Percentiles rank a stretch among this genome's conserved stretches.
Evolutionary conservation across 2,888 invertebrate species (phyloP).

Genomic region (Frankliniella intonsa): DNA sequence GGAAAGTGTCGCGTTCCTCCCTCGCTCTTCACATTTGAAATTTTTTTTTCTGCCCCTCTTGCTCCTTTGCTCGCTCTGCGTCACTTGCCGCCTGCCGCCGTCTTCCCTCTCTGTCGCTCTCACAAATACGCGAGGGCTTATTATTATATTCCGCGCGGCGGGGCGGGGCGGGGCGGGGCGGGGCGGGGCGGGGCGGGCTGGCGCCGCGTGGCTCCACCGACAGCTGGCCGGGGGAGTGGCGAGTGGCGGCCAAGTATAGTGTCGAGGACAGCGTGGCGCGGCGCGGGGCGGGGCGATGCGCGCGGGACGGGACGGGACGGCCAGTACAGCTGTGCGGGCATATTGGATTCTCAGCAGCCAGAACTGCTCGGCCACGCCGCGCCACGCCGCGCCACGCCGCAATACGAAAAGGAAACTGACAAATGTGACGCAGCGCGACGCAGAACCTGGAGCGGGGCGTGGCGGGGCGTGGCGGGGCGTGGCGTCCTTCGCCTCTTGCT

Average conservation of each 20-base stretch:
- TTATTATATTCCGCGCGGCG: constrained; percentile 41
- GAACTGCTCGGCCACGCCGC: too few relatives aligned
- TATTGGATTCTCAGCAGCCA: constrained; percentile 29
- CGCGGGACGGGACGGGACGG: constrained; percentile 43
- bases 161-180: not conserved
- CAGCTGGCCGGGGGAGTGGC: constrained; percentile 29
- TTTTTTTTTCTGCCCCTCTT: not conserved
- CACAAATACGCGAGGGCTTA: not conserved
- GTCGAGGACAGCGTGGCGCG: constrained; percentile 31
- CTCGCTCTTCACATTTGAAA: not conserved
- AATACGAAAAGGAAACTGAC: constrained; percentile 20
- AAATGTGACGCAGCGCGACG: not conserved
- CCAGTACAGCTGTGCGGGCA: constrained; percentile 37
- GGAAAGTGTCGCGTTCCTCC: constrained; percentile 10
- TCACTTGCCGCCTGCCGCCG: too few relatives aligned
- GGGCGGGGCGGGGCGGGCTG: constrained; percentile 42
- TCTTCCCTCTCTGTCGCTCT: not conserved
- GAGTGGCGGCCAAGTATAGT: constrained; percentile 33
- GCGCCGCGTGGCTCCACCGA: constrained; percentile 37
- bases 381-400: too few relatives aligned
- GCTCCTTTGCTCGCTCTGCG: too few relatives aligned
- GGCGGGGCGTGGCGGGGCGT: constrained; percentile 27
- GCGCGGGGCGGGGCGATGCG: constrained; percentile 38
- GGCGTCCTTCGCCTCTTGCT: not conserved
- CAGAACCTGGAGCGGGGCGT: constrained; percentile 31